A percentile compares a stretch with the other conserved stretches of the same genome.
phyloP scores from a whole-genome alignment of 2,888 invertebrate genomes.

The Rotaria socialis region DNA sequence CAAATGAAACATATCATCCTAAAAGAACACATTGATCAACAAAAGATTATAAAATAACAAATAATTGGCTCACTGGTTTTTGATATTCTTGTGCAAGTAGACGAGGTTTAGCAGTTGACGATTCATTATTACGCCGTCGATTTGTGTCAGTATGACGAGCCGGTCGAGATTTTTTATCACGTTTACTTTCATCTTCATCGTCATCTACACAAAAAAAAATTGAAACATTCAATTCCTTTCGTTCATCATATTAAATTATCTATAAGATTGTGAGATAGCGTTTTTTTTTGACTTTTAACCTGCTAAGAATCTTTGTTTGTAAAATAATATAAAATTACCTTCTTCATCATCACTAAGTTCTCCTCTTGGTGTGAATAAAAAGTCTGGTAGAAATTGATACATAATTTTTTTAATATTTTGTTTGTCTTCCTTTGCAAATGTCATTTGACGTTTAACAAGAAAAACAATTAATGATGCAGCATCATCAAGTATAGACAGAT shows the following conservation, averaged over 20 bases:
- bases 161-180: conserved; percentile 46
- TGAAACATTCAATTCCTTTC: too few relatives aligned
- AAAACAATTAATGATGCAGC: conserved; percentile 90
- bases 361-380: conserved; percentile 82
- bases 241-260: background rate
- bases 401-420: conserved; percentile 83
- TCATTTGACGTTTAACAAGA: conserved; percentile 87
- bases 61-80: conserved; percentile 21
- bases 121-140: conserved; percentile 40
- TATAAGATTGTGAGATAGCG: too few relatives aligned
- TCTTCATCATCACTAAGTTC: conserved; percentile 85
- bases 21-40: background rate
- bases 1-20: conserved; percentile 66
- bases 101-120: background rate
- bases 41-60: background rate
- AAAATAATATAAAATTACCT: background rate
- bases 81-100: conserved; percentile 41
- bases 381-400: conserved; percentile 83
- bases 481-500: conserved; percentile 78
- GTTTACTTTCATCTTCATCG: conserved; percentile 31
- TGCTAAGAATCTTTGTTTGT: too few relatives aligned
- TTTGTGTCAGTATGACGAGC: conserved; percentile 42
- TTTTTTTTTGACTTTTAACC: too few relatives aligned
- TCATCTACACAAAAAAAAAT: background rate
- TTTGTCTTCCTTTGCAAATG: conserved; percentile 77